Evolutionary conservation across 2,797 vertebrate species (phyloP).

Genomic region (Acestrorhynchus altus): DNA sequence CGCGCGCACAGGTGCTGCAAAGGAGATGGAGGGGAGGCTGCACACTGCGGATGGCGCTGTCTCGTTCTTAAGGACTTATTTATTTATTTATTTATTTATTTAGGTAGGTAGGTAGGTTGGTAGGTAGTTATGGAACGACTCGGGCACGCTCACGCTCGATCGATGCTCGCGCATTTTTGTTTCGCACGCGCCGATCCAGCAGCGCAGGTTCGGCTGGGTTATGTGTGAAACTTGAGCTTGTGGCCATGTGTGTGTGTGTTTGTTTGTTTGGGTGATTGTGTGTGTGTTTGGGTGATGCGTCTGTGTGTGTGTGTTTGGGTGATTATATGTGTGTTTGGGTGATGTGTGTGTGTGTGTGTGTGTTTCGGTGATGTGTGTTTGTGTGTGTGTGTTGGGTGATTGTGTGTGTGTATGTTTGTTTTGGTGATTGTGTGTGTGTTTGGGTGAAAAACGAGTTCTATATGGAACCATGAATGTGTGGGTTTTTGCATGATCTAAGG

Average conservation of each 20-base stretch:
- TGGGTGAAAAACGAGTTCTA: too few species aligned
- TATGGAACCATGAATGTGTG: too few species aligned
- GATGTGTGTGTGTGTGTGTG: too few species aligned
- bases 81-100: conserved; percentile 62
- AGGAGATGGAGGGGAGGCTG: conserved; percentile 72
- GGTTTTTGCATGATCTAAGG: too few species aligned
- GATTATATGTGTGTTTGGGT: too few species aligned
- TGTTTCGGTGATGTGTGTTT: too few species aligned
- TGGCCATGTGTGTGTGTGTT: not conserved
- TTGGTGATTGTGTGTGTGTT: too few species aligned
- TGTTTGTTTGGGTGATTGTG: not conserved
- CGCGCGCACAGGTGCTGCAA: conserved; percentile 72
- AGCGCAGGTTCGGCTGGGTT: not conserved
- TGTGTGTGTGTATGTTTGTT: too few species aligned
- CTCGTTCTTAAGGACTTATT: conserved; percentile 71
- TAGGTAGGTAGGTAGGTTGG: too few species aligned
- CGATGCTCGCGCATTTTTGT: not conserved
- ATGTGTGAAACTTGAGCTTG: not conserved
- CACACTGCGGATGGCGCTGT: conserved; percentile 80
- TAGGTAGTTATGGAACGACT: not conserved
- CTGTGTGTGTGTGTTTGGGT: too few species aligned
- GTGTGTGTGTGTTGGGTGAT: too few species aligned
- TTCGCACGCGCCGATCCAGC: not conserved
- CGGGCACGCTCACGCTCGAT: not conserved
- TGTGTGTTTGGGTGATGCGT: not conserved